These are phyloP conservation scores for Pyrrhosoma nymphula DNA, from an alignment of 2,888 invertebrate genomes.

Conservation along the genomic window DNA sequence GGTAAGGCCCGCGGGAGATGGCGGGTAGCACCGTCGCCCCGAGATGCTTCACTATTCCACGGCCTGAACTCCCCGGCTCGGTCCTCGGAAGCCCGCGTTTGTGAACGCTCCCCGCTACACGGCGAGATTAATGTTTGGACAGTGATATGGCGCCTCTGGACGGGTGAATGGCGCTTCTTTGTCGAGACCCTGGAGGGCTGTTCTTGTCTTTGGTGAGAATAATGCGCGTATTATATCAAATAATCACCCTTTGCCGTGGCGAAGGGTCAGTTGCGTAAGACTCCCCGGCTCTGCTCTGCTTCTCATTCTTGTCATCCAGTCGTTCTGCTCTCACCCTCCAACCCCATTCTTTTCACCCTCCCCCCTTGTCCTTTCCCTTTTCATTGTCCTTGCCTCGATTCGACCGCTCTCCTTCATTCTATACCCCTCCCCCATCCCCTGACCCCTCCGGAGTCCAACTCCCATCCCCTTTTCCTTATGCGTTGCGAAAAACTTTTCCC, in stretches of 20 bases:
- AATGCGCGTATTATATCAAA: constrained; percentile 7
- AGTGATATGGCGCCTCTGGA: background rate
- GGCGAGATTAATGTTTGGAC: background rate
- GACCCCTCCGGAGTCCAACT: background rate
- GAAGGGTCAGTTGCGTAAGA: background rate
- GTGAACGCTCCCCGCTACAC: background rate
- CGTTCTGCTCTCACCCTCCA: background rate
- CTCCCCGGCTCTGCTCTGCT: background rate
- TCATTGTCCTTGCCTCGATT: background rate
- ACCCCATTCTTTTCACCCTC: background rate
- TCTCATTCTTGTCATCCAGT: background rate
- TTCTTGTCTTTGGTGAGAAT: background rate
- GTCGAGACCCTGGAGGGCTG: background rate
- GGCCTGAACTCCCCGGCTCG: too few relatives aligned
- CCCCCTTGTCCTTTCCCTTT: background rate
- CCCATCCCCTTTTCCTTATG: background rate
- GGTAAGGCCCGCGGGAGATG: too few relatives aligned
- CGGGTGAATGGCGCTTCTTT: background rate
- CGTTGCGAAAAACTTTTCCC: constrained; percentile 59
- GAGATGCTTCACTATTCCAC: too few relatives aligned
- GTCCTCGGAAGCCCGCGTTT: too few relatives aligned
- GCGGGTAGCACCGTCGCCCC: too few relatives aligned
- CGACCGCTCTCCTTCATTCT: background rate
- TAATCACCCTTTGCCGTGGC: background rate
- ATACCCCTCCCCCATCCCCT: background rate